Percentiles rank a stretch among this genome's conserved stretches.
Conservation (phyloP, 2,888 invertebrate species). For the Abrostola triplasia region DNA sequence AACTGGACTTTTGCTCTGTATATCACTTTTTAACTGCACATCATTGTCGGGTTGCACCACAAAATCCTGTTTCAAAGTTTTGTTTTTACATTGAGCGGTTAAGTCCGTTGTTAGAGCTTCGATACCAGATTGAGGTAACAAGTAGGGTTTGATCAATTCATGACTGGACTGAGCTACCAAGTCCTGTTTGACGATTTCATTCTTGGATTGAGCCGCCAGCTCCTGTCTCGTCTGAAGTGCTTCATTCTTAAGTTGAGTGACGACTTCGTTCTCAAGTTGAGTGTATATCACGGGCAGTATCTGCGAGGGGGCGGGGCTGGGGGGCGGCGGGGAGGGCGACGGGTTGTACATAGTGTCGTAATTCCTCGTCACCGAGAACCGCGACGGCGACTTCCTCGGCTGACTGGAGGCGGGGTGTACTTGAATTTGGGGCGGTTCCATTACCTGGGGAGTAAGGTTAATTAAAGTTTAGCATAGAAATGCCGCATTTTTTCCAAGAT, state of each 20-base stretch:
- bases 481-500: too few relatives aligned
- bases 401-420: constrained; percentile 88
- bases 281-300: constrained; percentile 32
- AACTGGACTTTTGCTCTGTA: too few relatives aligned
- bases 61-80: not conserved
- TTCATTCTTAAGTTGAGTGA: constrained; percentile 22
- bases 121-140: not conserved
- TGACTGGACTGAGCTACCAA: too few relatives aligned
- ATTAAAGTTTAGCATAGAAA: not conserved
- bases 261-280: constrained; percentile 31
- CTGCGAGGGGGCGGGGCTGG: constrained; percentile 33
- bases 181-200: constrained; percentile 2
- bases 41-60: not conserved
- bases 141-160: too few relatives aligned
- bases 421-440: constrained; percentile 83
- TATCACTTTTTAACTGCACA: too few relatives aligned
- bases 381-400: constrained; percentile 83
- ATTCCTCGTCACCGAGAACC: constrained; percentile 84
- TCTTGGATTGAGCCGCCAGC: not conserved
- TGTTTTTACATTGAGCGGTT: too few relatives aligned
- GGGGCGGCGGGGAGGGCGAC: constrained; percentile 59
- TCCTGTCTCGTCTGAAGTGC: constrained; percentile 1
- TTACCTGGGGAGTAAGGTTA: constrained; percentile 68
- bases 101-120: not conserved
- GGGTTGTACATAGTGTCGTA: constrained; percentile 76